These are phyloP conservation scores for Halcyon malimbica DNA, from an alignment of 2,113 vertebrate species.

Conservation along the genomic window DNA sequence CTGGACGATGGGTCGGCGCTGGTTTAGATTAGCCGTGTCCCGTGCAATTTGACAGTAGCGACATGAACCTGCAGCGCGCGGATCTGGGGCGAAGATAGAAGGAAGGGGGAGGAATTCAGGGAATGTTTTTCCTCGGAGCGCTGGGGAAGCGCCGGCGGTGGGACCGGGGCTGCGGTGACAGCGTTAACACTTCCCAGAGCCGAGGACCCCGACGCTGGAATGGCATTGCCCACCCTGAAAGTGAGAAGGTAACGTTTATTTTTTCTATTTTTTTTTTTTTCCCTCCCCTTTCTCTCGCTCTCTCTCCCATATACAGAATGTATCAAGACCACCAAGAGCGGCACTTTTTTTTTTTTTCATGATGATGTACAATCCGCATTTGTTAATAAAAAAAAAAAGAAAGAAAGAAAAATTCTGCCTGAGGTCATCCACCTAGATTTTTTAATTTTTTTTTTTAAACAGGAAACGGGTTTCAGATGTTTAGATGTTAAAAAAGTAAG, in stretches of 20 bases:
- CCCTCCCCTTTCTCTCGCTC: conserved; percentile 74
- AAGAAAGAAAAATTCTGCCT: conserved; percentile 11
- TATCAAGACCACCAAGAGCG: conserved; percentile 89
- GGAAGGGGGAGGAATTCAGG: conserved; percentile 73
- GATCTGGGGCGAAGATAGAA: conserved; percentile 62
- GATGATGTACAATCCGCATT: conserved; percentile 81
- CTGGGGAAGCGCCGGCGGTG: conserved; percentile 55
- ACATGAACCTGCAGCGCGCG: conserved; percentile 58
- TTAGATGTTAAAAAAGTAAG: conserved; percentile 74
- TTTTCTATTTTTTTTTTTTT: conserved; percentile 79
- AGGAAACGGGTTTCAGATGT: conserved; percentile 84
- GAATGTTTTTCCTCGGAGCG: conserved; percentile 78
- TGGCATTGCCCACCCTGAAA: conserved; percentile 94
- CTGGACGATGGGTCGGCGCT: conserved; percentile 10
- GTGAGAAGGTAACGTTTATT: conserved; percentile 96
- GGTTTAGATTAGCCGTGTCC: conserved; percentile 76
- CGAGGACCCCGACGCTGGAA: conserved; percentile 79
- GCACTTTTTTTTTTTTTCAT: background rate
- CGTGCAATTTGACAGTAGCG: conserved; percentile 74
- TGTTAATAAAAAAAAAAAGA: conserved; percentile 73
- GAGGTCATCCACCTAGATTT: conserved; percentile 74
- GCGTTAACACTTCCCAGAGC: conserved; percentile 96
- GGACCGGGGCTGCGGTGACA: conserved; percentile 82
- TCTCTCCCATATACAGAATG: conserved; percentile 76
- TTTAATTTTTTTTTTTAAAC: conserved; percentile 35